phyloP scores from a whole-genome alignment of 1,140 invertebrate species.

The Penaeus chinensis region DNA sequence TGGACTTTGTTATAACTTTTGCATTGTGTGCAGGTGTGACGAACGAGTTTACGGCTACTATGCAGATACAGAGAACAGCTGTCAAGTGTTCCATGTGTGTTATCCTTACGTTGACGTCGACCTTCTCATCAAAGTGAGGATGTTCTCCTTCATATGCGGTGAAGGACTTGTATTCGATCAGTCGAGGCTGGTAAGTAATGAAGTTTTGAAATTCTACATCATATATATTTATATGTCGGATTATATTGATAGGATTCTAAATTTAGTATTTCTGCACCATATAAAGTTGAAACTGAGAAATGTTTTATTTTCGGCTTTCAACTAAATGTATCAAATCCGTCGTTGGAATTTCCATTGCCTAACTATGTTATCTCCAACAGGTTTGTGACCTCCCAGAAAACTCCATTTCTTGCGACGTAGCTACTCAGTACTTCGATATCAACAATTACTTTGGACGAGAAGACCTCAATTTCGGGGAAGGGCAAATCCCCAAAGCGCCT shows the following conservation, averaged over 20 bases:
- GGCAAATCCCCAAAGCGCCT: slow-evolving; percentile 5
- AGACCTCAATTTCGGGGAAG: slow-evolving; percentile 35
- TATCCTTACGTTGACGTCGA: slow-evolving; percentile 45
- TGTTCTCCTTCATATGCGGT: slow-evolving; percentile 46
- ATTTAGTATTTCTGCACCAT: too few species aligned
- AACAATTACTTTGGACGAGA: slow-evolving; percentile 37
- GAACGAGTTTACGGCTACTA: slow-evolving; percentile 32
- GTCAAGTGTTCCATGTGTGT: slow-evolving; percentile 46
- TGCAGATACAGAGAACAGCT: slow-evolving; percentile 37
- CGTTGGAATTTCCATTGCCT: too few species aligned
- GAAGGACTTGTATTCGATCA: slow-evolving; percentile 41
- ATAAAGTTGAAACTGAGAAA: too few species aligned
- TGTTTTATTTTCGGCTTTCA: too few species aligned
- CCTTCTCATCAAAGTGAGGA: slow-evolving; percentile 20
- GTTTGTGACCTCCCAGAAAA: slow-evolving; percentile 39
- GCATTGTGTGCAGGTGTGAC: slow-evolving; percentile 9
- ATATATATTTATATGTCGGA: too few species aligned
- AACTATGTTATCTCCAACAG: neutral
- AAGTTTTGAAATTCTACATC: neutral
- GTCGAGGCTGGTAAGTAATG: slow-evolving; percentile 32
- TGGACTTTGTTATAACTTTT: too few species aligned
- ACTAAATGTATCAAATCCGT: too few species aligned
- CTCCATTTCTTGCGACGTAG: slow-evolving; percentile 21
- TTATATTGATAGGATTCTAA: too few species aligned
- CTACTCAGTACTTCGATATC: slow-evolving; percentile 21